These are phyloP conservation scores for Hirundichthys speculiger DNA, from an alignment of 2,113 vertebrate genomes.

Conservation along the genomic window DNA sequence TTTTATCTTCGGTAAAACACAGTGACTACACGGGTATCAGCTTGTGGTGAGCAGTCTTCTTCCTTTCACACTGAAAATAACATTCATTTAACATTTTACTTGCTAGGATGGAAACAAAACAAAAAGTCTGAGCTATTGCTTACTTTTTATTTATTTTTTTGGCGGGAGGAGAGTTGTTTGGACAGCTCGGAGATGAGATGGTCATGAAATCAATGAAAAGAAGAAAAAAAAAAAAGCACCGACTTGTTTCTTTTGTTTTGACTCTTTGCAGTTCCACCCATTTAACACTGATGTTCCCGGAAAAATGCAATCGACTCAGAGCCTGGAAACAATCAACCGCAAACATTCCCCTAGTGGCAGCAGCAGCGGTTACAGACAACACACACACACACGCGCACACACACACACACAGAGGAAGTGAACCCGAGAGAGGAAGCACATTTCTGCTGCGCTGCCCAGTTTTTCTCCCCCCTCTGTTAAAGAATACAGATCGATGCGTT, in stretches of 20 bases:
- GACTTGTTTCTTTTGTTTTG: conserved; percentile 44
- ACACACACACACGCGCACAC: conserved; percentile 9
- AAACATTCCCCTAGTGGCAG: conserved; percentile 56
- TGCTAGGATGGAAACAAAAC: not conserved
- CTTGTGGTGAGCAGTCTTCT: not conserved
- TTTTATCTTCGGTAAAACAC: conserved; percentile 5
- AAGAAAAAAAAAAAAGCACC: not conserved
- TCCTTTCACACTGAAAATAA: conserved; percentile 2
- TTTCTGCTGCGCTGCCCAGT: conserved; percentile 55
- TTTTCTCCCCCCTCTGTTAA: conserved; percentile 10
- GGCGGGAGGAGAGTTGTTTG: too few relatives aligned
- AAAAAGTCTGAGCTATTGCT: not conserved
- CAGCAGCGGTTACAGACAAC: not conserved
- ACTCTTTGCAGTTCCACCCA: conserved; percentile 26
- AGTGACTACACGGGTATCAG: not conserved
- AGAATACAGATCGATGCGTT: conserved; percentile 53
- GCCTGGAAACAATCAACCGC: conserved; percentile 65
- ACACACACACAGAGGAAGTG: conserved; percentile 53
- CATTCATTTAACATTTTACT: not conserved
- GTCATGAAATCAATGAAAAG: not conserved
- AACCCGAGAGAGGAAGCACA: conserved; percentile 58
- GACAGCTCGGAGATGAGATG: conserved; percentile 23
- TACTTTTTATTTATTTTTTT: too few relatives aligned
- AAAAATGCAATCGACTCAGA: conserved; percentile 57
- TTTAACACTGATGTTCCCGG: conserved; percentile 48